Base-by-base conservation (phyloP, 2,797 vertebrate genomes). In the Mycteria americana region DNA sequence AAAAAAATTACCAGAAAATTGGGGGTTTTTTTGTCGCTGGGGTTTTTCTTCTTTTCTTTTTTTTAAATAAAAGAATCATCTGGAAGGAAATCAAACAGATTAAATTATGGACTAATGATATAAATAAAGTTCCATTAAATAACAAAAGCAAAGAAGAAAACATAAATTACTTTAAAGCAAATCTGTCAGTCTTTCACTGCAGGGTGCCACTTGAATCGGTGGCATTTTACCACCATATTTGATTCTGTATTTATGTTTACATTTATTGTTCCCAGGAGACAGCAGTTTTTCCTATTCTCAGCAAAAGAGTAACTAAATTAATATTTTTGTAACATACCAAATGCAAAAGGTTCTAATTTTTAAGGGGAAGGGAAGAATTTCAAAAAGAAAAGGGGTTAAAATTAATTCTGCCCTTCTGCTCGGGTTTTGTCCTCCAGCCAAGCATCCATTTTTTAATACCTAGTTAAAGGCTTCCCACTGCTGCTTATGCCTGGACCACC, bases 391-490 rank as follows among this genome's bases (percentile, higher is more conserved):
- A 31, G 23, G 31, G 25, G 27, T 64, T 78, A 76, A 94, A 83
- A 82, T 46, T 3, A 83, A 70, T 74, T 91, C 60, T 65, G 35
- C n/a, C 84, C 33, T 93, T 95, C 62, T 83, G 65, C 30, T 67
- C 1, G 0, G 27, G 39, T 33, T 89, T 91, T 92, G 51, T 81
- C 57, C 56, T 86, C 35, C 50, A 91, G 77, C 59, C 85, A 94
- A 60, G 37, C 9, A 8, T 46, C 57, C 56, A 74, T 81, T 79
- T 89, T 83, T 90, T 76, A 93, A 93, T 90, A 86, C 59, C 56
- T 77, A 64, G 96, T 95, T 94, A 96, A 85, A 93, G 82, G 74
- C 91, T 95, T 96, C 94, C 96, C 75, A 92, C 92, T 96, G 94
- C 68, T 96, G 87, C 89, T 88, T 77, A 73, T 65, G 79, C 82